Evolutionary conservation across 2,888 invertebrate genomes (phyloP).

Genomic region (Leptopilina drosophilae): DNA sequence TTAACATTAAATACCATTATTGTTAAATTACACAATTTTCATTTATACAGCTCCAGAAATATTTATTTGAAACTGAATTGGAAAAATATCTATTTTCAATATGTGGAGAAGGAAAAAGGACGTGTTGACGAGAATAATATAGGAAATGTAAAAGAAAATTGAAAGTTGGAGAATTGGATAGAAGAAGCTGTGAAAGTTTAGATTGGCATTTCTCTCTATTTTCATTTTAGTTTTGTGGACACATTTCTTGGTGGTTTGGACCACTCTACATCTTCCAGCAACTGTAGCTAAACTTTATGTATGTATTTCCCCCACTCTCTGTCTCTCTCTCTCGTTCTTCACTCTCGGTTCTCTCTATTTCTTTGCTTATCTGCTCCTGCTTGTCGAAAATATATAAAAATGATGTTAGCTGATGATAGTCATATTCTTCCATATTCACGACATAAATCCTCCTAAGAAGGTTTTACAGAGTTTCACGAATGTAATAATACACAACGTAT

Average conservation of each 20-base stretch:
- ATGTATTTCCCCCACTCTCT: not conserved
- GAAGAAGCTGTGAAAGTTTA: conserved; percentile 22
- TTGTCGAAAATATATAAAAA: conserved; percentile 18
- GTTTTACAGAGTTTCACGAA: not conserved
- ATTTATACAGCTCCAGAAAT: not conserved
- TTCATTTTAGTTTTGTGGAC: conserved; percentile 11
- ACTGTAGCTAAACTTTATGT: conserved; percentile 10
- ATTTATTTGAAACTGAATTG: not conserved
- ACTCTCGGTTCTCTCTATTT: not conserved
- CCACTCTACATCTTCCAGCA: conserved; percentile 15
- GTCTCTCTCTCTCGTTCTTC: not conserved
- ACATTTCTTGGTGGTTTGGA: not conserved
- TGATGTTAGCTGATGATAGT: not conserved
- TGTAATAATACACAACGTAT: not conserved
- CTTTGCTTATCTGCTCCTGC: not conserved
- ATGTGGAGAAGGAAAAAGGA: not conserved
- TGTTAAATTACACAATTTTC: not conserved
- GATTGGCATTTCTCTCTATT: conserved; percentile 13
- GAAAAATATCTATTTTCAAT: too few species aligned
- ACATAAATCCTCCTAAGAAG: conserved; percentile 5
- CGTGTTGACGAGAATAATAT: not conserved
- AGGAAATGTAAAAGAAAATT: not conserved
- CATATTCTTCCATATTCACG: not conserved
- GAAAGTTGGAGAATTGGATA: not conserved
- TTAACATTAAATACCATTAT: too few species aligned